These are phyloP conservation scores for Excalfactoria chinensis DNA, from an alignment of 2,113 vertebrate species.

Conservation along the genomic window DNA sequence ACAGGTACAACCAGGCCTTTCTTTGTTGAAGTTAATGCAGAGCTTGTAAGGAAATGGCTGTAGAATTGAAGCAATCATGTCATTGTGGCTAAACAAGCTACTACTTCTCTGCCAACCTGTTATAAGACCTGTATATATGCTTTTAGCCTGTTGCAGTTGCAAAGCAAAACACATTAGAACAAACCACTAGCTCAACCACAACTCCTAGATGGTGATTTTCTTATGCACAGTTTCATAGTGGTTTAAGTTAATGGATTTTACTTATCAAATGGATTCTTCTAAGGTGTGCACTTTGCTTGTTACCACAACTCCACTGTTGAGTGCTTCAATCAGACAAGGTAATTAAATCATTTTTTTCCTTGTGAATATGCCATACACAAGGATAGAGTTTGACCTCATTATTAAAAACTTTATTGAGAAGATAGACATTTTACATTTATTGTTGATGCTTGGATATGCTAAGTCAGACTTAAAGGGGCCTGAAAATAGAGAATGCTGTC, in stretches of 20 bases:
- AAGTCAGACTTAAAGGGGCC: background rate
- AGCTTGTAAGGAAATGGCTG: background rate
- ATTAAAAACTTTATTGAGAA: conserved; percentile 11
- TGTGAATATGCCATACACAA: background rate
- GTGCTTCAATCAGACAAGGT: conserved; percentile 15
- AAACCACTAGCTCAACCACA: conserved; percentile 58
- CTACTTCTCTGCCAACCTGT: conserved; percentile 10
- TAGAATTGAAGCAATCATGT: conserved; percentile 25
- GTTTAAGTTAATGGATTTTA: conserved; percentile 66
- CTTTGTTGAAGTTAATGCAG: conserved; percentile 37
- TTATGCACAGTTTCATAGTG: conserved; percentile 5
- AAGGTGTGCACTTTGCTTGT: conserved; percentile 1
- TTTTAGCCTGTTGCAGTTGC: background rate
- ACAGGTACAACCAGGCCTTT: background rate
- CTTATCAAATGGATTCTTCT: conserved; percentile 34
- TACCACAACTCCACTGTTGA: conserved; percentile 5
- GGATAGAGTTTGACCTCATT: background rate
- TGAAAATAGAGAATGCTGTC: background rate
- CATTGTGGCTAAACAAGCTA: conserved; percentile 3
- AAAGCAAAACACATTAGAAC: conserved; percentile 35
- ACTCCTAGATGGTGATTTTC: conserved; percentile 23
- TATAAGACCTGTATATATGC: background rate
- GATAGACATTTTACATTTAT: background rate
- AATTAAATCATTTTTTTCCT: conserved; percentile 56
- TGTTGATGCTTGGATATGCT: background rate